These are phyloP conservation scores for Bibio marci DNA, from an alignment of 2,888 invertebrate genomes.

Conservation along the genomic window DNA sequence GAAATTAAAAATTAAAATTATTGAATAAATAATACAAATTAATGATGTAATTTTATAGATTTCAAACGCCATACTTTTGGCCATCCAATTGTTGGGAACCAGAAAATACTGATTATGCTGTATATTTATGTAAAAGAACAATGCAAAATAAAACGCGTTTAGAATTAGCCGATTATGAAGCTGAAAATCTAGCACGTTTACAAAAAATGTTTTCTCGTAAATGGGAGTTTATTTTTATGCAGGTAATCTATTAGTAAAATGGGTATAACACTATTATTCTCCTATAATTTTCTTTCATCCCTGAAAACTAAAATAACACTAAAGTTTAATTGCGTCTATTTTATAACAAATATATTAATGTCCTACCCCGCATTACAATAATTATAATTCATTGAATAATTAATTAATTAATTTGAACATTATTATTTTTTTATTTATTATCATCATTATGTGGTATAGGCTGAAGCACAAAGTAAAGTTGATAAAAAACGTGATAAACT, in stretches of 20 bases:
- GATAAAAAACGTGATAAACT: conserved; percentile 97
- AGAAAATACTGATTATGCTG: conserved; percentile 98
- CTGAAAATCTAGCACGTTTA: conserved; percentile 88
- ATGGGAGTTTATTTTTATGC: conserved; percentile 99
- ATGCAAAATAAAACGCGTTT: conserved; percentile 99
- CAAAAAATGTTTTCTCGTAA: conserved; percentile 99
- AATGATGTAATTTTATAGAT: conserved; percentile 38
- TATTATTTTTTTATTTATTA: background rate
- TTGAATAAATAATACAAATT: background rate
- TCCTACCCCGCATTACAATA: too few relatives aligned
- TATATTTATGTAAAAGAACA: conserved; percentile 95
- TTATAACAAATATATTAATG: background rate
- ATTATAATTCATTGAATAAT: too few relatives aligned
- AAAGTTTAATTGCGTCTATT: too few relatives aligned
- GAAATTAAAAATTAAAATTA: background rate
- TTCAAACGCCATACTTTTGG: conserved; percentile 99
- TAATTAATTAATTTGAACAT: too few relatives aligned
- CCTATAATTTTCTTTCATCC: too few relatives aligned
- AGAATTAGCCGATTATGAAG: conserved; percentile 96
- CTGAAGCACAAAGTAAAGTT: conserved; percentile 58
- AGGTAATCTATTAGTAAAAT: conserved; percentile 40
- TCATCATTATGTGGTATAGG: conserved; percentile 13
- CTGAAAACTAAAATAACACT: too few relatives aligned
- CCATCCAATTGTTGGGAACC: conserved; percentile 99
- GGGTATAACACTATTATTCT: too few relatives aligned